A percentile compares a stretch with the other conserved stretches of the same genome.
Conservation (phyloP, 2,888 invertebrate genomes). For the Reticulitermes lucifugus region DNA sequence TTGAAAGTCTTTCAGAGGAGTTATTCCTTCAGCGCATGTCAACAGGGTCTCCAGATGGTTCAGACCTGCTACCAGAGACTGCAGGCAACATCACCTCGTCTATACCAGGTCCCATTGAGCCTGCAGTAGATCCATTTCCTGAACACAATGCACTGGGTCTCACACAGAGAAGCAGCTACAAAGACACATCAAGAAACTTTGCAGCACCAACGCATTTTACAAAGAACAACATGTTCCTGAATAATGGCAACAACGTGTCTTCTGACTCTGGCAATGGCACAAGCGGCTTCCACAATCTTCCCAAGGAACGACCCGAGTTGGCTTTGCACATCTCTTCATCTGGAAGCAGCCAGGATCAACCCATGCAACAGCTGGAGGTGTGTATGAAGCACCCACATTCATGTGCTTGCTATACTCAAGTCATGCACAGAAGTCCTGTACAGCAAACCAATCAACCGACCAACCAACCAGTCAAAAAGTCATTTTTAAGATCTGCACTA, state of each 20-base stretch:
- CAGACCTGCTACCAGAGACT: constrained; percentile 28
- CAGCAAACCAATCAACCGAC: too few relatives aligned
- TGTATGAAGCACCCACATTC: not conserved
- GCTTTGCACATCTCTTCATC: constrained; percentile 64
- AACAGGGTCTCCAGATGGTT: constrained; percentile 43
- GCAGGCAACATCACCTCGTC: not conserved
- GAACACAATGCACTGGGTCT: constrained; percentile 68
- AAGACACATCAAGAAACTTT: constrained; percentile 54
- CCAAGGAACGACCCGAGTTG: constrained; percentile 69
- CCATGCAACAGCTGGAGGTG: constrained; percentile 74
- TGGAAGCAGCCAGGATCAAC: constrained; percentile 62
- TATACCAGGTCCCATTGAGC: constrained; percentile 71
- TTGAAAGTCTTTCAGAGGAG: constrained; percentile 83
- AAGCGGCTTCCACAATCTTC: constrained; percentile 48
- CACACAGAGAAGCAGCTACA: constrained; percentile 46
- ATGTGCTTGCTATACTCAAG: not conserved
- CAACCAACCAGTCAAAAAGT: too few relatives aligned
- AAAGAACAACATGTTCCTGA: constrained; percentile 48
- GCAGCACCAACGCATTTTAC: constrained; percentile 56
- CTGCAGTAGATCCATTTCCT: constrained; percentile 77
- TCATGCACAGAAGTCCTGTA: too few relatives aligned
- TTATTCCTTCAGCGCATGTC: constrained; percentile 80
- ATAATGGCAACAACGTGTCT: constrained; percentile 22
- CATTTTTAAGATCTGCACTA: too few relatives aligned
- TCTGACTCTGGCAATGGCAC: constrained; percentile 31